A percentile compares a stretch with the other conserved stretches of the same genome.
Conservation (phyloP, 2,113 vertebrate genomes). For the Chlamydotis undulata region DNA sequence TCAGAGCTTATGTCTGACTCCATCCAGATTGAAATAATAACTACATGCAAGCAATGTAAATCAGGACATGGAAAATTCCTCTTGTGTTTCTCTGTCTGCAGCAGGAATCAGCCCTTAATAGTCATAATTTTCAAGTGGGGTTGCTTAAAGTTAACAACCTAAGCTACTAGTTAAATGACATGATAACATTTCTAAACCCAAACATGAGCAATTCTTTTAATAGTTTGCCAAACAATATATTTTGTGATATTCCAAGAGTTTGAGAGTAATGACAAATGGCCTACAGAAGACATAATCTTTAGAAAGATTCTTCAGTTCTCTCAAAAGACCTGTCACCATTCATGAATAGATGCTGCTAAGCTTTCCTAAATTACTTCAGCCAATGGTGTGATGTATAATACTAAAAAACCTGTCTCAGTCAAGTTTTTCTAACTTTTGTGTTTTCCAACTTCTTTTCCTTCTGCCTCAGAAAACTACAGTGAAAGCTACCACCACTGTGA, state of each 20-base stretch:
- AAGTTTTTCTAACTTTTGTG: background rate
- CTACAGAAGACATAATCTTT: background rate
- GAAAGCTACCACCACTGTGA: background rate
- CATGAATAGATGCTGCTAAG: background rate
- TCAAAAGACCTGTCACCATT: background rate
- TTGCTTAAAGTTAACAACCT: background rate
- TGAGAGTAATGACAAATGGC: background rate
- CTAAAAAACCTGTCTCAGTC: background rate
- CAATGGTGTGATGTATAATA: background rate
- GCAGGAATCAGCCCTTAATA: background rate
- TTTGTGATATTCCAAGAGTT: background rate
- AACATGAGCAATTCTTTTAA: background rate
- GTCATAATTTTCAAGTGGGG: background rate
- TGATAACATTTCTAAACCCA: background rate
- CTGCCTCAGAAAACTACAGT: background rate
- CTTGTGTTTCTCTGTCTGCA: background rate
- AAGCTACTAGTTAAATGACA: background rate
- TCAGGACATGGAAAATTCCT: background rate
- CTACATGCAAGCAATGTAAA: background rate
- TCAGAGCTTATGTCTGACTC: background rate
- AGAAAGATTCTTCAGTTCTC: background rate
- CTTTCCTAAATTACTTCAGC: background rate
- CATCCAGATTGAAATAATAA: background rate
- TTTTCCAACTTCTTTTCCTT: background rate
- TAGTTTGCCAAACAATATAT: background rate